Percentiles rank a stretch among this genome's conserved stretches.
Evolutionary conservation across 2,888 invertebrate species (phyloP).

Genomic region (Pandemis corylana): DNA sequence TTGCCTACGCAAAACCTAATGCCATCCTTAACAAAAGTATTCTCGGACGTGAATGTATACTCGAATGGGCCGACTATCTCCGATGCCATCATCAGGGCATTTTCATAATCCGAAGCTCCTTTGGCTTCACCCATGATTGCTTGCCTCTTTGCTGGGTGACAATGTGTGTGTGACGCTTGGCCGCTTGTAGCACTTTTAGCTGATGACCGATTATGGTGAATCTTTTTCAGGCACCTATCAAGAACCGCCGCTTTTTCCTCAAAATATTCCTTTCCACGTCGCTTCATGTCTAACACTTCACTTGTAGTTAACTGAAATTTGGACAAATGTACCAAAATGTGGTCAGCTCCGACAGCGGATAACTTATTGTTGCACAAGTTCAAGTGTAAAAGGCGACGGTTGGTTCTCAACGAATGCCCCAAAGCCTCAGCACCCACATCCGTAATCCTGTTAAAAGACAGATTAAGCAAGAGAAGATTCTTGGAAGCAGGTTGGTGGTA

Average conservation of each 20-base stretch:
- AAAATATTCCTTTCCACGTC: constrained; percentile 47
- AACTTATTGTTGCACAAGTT: constrained; percentile 63
- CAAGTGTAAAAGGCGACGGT: constrained; percentile 60
- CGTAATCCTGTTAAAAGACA: constrained; percentile 61
- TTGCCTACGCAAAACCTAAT: constrained; percentile 56
- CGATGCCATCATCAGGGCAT: constrained; percentile 47
- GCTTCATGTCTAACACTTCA: constrained; percentile 49
- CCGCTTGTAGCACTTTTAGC: background rate
- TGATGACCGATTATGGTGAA: background rate
- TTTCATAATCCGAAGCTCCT: constrained; percentile 35
- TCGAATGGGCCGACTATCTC: constrained; percentile 51
- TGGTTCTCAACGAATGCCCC: constrained; percentile 56
- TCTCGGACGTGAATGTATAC: constrained; percentile 51
- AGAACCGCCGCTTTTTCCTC: constrained; percentile 48
- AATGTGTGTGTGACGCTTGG: background rate
- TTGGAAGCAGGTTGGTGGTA: constrained; percentile 48
- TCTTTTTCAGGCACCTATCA: constrained; percentile 33
- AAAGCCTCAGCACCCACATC: constrained; percentile 57
- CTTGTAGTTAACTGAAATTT: constrained; percentile 54
- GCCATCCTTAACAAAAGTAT: constrained; percentile 45
- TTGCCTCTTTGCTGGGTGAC: background rate
- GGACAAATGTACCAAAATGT: constrained; percentile 54
- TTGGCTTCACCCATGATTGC: constrained; percentile 6
- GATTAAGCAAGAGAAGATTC: constrained; percentile 55
- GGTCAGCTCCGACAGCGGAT: constrained; percentile 55